These are phyloP conservation scores for Lasioglossum morio DNA, from an alignment of 2,888 invertebrate genomes.

Conservation along the genomic window DNA sequence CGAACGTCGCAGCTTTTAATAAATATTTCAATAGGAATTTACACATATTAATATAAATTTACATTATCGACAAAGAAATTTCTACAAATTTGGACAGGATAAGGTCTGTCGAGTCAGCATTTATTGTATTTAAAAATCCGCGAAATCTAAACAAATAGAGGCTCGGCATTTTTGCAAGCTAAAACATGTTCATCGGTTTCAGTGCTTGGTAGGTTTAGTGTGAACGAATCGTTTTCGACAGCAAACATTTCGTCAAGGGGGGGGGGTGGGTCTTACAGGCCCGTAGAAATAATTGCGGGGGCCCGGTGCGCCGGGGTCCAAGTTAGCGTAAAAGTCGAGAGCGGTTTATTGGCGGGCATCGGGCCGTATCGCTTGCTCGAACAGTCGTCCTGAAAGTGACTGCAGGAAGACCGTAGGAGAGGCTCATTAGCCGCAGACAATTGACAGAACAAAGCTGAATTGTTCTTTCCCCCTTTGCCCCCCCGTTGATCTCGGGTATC, in stretches of 20 bases:
- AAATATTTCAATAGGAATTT: too few species aligned
- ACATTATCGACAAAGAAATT: too few species aligned
- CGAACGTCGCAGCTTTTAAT: too few species aligned
- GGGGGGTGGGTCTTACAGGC: not conserved
- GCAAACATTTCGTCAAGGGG: not conserved
- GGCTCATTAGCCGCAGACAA: slow-evolving; percentile 72
- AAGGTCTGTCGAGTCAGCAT: too few species aligned
- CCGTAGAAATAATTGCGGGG: not conserved
- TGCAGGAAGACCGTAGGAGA: slow-evolving; percentile 55
- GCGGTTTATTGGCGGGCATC: slow-evolving; percentile 69
- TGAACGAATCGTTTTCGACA: not conserved
- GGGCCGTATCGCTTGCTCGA: slow-evolving; percentile 57
- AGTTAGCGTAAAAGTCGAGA: slow-evolving; percentile 58
- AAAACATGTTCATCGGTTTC: too few species aligned
- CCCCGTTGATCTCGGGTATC: slow-evolving; percentile 20
- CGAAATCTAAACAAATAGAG: too few species aligned
- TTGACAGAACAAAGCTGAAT: slow-evolving; percentile 75
- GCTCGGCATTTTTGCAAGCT: too few species aligned
- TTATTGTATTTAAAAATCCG: too few species aligned
- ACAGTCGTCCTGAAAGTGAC: slow-evolving; percentile 41
- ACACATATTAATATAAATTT: too few species aligned
- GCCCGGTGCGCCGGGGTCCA: not conserved
- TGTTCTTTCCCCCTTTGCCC: slow-evolving; percentile 37
- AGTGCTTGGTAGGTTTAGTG: too few species aligned
- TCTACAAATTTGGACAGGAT: too few species aligned